Conservation (phyloP, 2,797 vertebrate species). For the Fundulus diaphanus region DNA sequence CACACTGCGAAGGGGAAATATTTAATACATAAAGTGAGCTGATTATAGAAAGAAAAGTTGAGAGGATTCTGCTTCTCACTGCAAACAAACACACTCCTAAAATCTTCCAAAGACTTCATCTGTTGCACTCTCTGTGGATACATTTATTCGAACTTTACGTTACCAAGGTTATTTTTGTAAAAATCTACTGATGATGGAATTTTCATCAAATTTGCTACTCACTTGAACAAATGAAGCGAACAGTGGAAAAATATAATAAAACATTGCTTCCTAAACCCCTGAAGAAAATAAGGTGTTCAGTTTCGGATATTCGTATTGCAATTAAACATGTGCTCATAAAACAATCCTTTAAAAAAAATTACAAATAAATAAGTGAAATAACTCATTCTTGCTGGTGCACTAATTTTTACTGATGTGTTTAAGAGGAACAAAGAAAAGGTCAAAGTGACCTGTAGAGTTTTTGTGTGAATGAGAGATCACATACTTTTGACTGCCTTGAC, state of each 20-base stretch:
- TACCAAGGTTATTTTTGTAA: slow-evolving; percentile 3
- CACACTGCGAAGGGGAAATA: slow-evolving; percentile 36
- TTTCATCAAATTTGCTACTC: neutral
- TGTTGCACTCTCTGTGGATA: neutral
- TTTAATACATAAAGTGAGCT: slow-evolving; percentile 19
- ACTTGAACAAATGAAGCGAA: neutral
- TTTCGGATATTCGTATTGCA: neutral
- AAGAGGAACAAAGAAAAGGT: slow-evolving; percentile 37
- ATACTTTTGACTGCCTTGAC: slow-evolving; percentile 42
- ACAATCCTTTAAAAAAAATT: neutral
- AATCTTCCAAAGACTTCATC: neutral
- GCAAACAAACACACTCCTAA: slow-evolving; percentile 12
- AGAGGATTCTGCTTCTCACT: neutral
- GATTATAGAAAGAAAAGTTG: slow-evolving; percentile 7
- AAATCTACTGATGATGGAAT: slow-evolving; percentile 16
- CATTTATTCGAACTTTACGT: neutral
- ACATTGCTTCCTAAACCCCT: neutral
- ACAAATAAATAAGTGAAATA: neutral
- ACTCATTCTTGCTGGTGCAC: neutral
- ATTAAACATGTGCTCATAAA: neutral
- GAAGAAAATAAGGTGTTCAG: neutral
- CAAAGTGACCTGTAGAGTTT: slow-evolving; percentile 42
- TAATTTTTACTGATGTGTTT: slow-evolving; percentile 8
- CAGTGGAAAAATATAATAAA: neutral
- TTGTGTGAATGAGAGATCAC: slow-evolving; percentile 35